These are phyloP conservation scores for Belonocnema kinseyi DNA, from an alignment of 1,140 invertebrate species.

Conservation along the genomic window DNA sequence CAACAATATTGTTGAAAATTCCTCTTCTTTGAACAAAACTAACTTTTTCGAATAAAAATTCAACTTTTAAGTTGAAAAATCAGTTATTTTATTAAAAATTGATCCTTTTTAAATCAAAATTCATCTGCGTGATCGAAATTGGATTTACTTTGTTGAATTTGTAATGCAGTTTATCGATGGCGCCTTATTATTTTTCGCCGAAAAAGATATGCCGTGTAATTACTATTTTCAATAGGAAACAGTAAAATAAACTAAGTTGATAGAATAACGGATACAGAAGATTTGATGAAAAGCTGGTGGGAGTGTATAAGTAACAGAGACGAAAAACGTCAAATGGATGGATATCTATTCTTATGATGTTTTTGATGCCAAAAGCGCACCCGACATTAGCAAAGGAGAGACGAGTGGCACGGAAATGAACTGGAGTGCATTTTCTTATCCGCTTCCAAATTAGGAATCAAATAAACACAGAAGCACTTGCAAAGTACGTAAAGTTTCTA, in stretches of 20 bases:
- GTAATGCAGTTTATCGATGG: neutral
- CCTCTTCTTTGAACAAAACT: too few species aligned
- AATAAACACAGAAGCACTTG: conserved; percentile 49
- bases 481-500: conserved; percentile 41
- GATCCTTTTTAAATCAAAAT: too few species aligned
- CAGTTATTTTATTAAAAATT: too few species aligned
- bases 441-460: conserved; percentile 42
- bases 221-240: too few species aligned
- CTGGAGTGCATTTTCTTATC: conserved; percentile 49
- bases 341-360: neutral
- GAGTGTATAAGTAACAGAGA: conserved; percentile 5
- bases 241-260: neutral
- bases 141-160: too few species aligned
- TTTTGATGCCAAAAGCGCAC: neutral
- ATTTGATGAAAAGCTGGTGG: neutral
- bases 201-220: too few species aligned
- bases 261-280: neutral
- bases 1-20: too few species aligned
- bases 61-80: too few species aligned
- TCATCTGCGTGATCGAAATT: too few species aligned
- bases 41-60: too few species aligned
- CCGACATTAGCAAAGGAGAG: conserved; percentile 37
- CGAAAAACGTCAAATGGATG: neutral
- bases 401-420: conserved; percentile 48
- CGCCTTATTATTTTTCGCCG: neutral